Base-by-base conservation (phyloP, 2,888 invertebrate species). In the Elgonia sp. region DNA sequence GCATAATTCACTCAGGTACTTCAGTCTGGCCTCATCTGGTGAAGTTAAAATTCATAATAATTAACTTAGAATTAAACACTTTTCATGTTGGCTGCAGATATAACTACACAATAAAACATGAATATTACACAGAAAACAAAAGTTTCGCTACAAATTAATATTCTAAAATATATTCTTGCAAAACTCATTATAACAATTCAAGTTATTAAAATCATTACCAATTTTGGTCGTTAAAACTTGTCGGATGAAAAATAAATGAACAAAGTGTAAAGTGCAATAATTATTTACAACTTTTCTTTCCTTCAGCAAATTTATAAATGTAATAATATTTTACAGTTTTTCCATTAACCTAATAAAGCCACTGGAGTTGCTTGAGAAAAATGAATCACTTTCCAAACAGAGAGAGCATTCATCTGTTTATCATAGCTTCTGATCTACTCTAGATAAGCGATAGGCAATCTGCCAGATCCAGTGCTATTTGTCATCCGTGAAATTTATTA, bases 381-480 rank as follows among this genome's bases (percentile, higher is more conserved):
- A 57, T 79, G 40, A 67, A 79, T 57, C 65, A 67, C 53, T 67
- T n/a, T n/a, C 18, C 18, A 70, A 70, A 70, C 29, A 29, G 29
- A 29, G 5, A 29, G 18, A n/a, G 10, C 37, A n/a, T 57, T 70
- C 55, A 73, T 65, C 65, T 82, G 37, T 82, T 82, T 67, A 82
- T 81, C 73, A 42, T n/a, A 53, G 70, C 60, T 50, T 76, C 60
- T 83, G 60, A 83, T 83, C 83, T 76, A 46, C 69, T 83, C 12
- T 37, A 50, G 60, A 65, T 83, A 73, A 76, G 57, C 67, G 29
- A 46, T 57, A 75, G 75, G 76, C 76, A 83, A 69, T 76, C 69
- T 69, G 83, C 83, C 83, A 83, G 62, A 69, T 57, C 29, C 67
- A 55, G 46, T 9, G 55, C 29, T 40, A 73, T 81, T 81, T 72